A percentile compares a stretch with the other conserved stretches of the same genome.
Evolutionary conservation across 2,113 vertebrate genomes (phyloP).

Genomic region (Psammodynastes pulverulentus): DNA sequence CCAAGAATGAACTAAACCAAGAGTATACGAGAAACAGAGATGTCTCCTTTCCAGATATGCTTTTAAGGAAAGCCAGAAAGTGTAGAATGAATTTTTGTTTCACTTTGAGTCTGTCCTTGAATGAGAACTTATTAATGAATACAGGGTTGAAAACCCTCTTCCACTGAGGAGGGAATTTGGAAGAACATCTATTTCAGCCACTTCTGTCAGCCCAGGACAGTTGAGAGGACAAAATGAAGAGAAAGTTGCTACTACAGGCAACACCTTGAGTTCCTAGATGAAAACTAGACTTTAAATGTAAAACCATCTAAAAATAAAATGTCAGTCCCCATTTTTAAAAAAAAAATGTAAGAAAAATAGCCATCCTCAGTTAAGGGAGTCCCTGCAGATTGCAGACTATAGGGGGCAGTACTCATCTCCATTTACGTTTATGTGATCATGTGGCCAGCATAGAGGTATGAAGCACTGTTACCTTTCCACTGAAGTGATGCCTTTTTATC

Average conservation of each 20-base stretch:
- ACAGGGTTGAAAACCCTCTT: background rate
- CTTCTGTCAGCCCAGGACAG: background rate
- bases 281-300: background rate
- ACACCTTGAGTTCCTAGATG: background rate
- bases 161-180: background rate
- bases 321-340: background rate
- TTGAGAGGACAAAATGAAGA: background rate
- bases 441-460: background rate
- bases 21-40: slow-evolving; percentile 11
- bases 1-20: slow-evolving; percentile 34
- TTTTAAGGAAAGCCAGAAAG: background rate
- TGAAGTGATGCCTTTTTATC: background rate
- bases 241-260: background rate
- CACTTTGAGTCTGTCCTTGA: background rate
- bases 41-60: slow-evolving; percentile 19
- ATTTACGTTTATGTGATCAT: background rate
- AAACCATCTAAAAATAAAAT: background rate
- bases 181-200: background rate
- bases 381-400: background rate
- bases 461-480: background rate
- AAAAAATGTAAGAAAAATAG: background rate
- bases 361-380: background rate
- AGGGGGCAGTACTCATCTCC: background rate
- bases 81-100: background rate
- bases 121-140: background rate